These are phyloP conservation scores for Cladopsammia gracilis DNA, from an alignment of 64 coral and sea anemone genomes.

Conservation along the genomic window DNA sequence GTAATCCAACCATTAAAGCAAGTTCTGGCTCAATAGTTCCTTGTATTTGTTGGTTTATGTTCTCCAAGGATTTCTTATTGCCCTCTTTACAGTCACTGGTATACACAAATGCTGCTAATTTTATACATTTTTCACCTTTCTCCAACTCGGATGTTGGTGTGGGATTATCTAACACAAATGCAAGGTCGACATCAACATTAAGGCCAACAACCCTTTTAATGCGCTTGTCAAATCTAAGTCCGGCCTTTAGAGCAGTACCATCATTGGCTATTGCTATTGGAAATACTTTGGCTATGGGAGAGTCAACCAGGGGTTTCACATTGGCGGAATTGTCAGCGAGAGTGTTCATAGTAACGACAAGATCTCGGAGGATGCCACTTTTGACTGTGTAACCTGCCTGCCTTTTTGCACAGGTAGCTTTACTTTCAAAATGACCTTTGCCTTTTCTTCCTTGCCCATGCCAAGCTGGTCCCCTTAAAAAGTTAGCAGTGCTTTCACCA, in stretches of 20 bases:
- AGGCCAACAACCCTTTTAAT: slow-evolving; percentile 76
- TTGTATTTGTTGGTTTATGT: slow-evolving; percentile 44
- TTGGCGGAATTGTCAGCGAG: slow-evolving; percentile 79
- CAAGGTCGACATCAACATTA: slow-evolving; percentile 77
- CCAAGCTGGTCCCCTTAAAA: slow-evolving; percentile 74
- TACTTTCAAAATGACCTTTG: slow-evolving; percentile 59
- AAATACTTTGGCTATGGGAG: slow-evolving; percentile 57
- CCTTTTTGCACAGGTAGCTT: slow-evolving; percentile 64
- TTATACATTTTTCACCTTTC: slow-evolving; percentile 58
- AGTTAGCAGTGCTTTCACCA: slow-evolving; percentile 75
- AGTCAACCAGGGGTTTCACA: slow-evolving; percentile 49
- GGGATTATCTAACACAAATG: slow-evolving; percentile 50
- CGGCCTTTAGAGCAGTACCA: slow-evolving; percentile 72
- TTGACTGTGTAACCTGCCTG: slow-evolving; percentile 73
- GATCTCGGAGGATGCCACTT: slow-evolving; percentile 74
- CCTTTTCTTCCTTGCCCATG: slow-evolving; percentile 63
- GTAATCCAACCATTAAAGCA: slow-evolving; percentile 70
- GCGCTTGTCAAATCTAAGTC: slow-evolving; percentile 71
- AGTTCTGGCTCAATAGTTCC: slow-evolving; percentile 72
- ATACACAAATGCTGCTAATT: slow-evolving; percentile 69
- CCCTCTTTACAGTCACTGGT: slow-evolving; percentile 72
- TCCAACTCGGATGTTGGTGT: slow-evolving; percentile 69
- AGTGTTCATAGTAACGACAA: slow-evolving; percentile 69
- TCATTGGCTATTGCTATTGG: slow-evolving; percentile 71
- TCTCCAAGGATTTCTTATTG: slow-evolving; percentile 77